Evolutionary conservation across 92 coral and sea anemone species (phyloP).

Genomic region (Bergia puertoricense): DNA sequence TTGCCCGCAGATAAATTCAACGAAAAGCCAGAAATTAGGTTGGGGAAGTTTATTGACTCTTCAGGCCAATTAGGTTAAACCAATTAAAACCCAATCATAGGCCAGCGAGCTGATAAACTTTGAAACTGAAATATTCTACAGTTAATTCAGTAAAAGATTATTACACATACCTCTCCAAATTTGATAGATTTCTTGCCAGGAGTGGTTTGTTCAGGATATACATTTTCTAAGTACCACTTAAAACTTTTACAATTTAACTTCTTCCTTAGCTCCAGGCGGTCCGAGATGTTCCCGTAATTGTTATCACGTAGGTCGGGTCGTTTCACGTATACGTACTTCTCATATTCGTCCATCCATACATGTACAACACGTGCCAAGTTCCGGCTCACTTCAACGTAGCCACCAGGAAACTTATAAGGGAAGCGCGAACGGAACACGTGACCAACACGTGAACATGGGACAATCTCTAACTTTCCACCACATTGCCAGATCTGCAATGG

Average conservation of each 20-base stretch:
- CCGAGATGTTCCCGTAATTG: constrained; percentile 63
- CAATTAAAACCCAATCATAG: too few species aligned
- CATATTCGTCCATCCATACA: constrained; percentile 91
- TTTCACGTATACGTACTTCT: constrained; percentile 69
- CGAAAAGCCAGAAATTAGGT: too few species aligned
- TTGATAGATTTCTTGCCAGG: constrained; percentile 51
- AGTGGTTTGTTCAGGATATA: constrained; percentile 77
- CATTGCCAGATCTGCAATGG: constrained; percentile 83
- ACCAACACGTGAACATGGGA: constrained; percentile 92
- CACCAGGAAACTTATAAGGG: constrained; percentile 90
- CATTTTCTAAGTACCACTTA: constrained; percentile 83
- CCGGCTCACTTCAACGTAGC: constrained; percentile 77
- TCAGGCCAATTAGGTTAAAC: too few species aligned
- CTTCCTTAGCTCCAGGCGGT: constrained; percentile 68
- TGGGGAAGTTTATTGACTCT: too few species aligned
- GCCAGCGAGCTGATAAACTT: neutral
- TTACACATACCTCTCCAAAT: constrained; percentile 75
- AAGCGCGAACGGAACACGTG: constrained; percentile 93
- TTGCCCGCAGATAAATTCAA: too few species aligned
- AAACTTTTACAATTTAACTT: constrained; percentile 75
- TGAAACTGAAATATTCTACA: neutral
- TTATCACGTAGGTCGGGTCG: constrained; percentile 69
- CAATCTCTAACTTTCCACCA: constrained; percentile 84
- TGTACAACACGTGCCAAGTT: constrained; percentile 90
- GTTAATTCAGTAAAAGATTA: neutral